Conservation (phyloP, 2,888 invertebrate species). For the Lutraria lutraria region DNA sequence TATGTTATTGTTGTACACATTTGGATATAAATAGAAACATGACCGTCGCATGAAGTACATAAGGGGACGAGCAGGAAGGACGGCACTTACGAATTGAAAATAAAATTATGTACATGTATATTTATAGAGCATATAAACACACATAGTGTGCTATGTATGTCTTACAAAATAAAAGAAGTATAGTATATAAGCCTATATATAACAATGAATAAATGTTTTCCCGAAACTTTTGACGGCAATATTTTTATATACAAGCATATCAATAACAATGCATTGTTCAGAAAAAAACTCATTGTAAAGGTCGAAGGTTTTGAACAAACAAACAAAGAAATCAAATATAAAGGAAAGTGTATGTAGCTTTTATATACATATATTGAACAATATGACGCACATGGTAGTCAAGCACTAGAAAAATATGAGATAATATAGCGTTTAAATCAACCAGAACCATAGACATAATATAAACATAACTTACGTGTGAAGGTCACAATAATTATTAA, state of each 20-base stretch:
- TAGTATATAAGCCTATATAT: neutral
- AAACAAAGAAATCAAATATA: too few relatives aligned
- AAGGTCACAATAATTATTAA: too few relatives aligned
- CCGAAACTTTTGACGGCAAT: neutral
- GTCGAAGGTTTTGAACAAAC: too few relatives aligned
- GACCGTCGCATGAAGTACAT: neutral
- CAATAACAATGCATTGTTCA: neutral
- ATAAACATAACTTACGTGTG: too few relatives aligned
- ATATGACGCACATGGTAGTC: too few relatives aligned
- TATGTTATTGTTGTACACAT: too few relatives aligned
- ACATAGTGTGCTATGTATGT: neutral
- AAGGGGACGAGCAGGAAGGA: neutral
- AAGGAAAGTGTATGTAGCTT: too few relatives aligned
- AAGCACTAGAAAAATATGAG: too few relatives aligned
- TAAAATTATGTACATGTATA: neutral
- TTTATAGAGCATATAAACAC: neutral
- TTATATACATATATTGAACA: too few relatives aligned
- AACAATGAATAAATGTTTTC: neutral
- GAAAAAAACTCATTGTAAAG: too few relatives aligned
- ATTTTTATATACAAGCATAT: neutral
- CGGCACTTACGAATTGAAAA: neutral
- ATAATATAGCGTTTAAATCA: too few relatives aligned
- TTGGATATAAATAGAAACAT: neutral
- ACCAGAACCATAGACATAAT: too few relatives aligned
- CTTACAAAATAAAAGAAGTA: neutral